A percentile compares a stretch with the other conserved stretches of the same genome.
Conservation (phyloP, 2,113 vertebrate species). For the Columba janthina region DNA sequence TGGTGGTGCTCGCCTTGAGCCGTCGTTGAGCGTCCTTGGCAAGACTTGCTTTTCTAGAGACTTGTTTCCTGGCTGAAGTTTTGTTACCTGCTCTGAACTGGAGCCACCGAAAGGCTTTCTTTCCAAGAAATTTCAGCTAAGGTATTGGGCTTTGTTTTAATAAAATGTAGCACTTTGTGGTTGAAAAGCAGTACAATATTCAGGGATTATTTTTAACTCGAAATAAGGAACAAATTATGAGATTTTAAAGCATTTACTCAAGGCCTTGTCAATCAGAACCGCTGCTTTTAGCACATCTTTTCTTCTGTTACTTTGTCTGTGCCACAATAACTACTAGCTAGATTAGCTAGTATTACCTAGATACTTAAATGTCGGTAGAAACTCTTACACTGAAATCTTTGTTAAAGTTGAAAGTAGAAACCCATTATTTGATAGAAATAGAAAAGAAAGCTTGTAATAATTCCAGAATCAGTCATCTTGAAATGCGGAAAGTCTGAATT, state of each 20-base stretch:
- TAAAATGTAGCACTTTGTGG: neutral
- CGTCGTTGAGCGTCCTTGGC: neutral
- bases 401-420: constrained; percentile 1
- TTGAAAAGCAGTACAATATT: neutral
- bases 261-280: neutral
- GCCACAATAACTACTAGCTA: neutral
- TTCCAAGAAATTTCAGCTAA: neutral
- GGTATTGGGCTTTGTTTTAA: neutral
- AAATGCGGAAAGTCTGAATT: constrained; percentile 6
- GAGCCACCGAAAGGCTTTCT: neutral
- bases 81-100: neutral
- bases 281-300: neutral
- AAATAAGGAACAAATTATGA: neutral
- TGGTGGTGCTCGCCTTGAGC: neutral
- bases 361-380: constrained; percentile 1
- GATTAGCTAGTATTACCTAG: neutral
- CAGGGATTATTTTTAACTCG: neutral
- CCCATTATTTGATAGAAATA: neutral
- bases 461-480: neutral
- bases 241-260: neutral
- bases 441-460: neutral
- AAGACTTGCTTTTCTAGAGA: neutral
- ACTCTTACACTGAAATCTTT: neutral
- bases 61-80: neutral
- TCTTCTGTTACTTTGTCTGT: neutral